Evolutionary conservation across 2,888 invertebrate species (phyloP), one percentile per base, ranked within the genome.

Genomic region (Polietes domitor): DNA sequence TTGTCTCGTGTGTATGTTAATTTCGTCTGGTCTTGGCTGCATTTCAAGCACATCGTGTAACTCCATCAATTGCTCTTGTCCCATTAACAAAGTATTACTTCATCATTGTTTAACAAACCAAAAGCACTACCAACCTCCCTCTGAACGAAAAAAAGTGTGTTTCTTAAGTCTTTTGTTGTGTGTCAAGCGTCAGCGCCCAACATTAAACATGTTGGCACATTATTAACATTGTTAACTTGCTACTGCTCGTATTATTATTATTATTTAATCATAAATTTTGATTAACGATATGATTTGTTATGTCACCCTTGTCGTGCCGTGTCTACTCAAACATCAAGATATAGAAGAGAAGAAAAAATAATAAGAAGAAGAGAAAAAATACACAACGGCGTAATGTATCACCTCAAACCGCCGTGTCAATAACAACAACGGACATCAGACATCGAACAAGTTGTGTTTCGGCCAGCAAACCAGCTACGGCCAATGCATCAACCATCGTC

Each of bases 351-450:
- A n/a, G n/a, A n/a, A n/a, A n/a, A n/a, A n/a, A n/a, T n/a, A n/a
- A n/a, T n/a, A n/a, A n/a, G n/a, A n/a, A n/a, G n/a, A n/a, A n/a
- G n/a, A n/a, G n/a, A n/a, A n/a, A n/a, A n/a, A n/a, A n/a, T n/a
- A n/a, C 70, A n/a, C 71, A 77, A 50, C 77, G 47, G 43, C 58
- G 61, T 71, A 77, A 77, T 19, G 1, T 55, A 47, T 77, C 50
- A 53, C 32, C 65, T 65, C 53, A 28, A 47, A 32, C n/a, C n/a
- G n/a, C n/a, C n/a, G n/a, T n/a, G n/a, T n/a, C n/a, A n/a, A n/a
- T n/a, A n/a, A n/a, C n/a, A n/a, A n/a, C n/a, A n/a, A n/a, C n/a
- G n/a, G n/a, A n/a, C n/a, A n/a, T n/a, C n/a, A n/a, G n/a, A 17
- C 21, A 19, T 50, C 32, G 41, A 3, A 72, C 72, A 72, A 72